Evolutionary conservation across 1,140 invertebrate genomes (phyloP).

Genomic region (Nixonia krombeini): DNA sequence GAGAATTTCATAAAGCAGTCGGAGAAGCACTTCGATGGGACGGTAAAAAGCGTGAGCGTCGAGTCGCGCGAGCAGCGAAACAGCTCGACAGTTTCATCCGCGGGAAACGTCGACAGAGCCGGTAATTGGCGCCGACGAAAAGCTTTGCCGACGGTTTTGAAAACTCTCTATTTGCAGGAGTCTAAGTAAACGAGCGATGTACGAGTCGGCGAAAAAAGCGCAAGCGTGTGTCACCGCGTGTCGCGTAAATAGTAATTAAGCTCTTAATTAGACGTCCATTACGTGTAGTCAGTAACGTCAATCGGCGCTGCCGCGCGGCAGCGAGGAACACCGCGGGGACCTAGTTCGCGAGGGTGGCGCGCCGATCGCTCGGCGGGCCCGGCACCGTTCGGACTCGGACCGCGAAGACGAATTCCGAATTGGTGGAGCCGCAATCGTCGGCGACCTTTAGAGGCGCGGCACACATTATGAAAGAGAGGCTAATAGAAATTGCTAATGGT

Average conservation of each 20-base stretch:
- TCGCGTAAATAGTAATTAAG: constrained; percentile 19
- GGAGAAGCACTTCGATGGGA: neutral
- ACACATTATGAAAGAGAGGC: constrained; percentile 32
- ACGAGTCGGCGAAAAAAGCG: constrained; percentile 16
- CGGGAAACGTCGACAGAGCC: too few relatives aligned
- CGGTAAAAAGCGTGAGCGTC: too few relatives aligned
- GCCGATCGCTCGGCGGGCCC: too few relatives aligned
- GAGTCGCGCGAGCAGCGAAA: neutral
- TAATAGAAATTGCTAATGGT: constrained; percentile 48
- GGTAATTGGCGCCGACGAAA: too few relatives aligned
- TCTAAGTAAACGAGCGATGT: constrained; percentile 20
- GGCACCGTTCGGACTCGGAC: too few relatives aligned
- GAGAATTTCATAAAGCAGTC: constrained; percentile 11
- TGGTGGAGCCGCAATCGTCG: constrained; percentile 12
- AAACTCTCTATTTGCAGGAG: too few relatives aligned
- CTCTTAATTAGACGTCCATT: neutral
- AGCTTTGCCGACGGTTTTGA: too few relatives aligned
- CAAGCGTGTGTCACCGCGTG: constrained; percentile 16
- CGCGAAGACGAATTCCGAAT: neutral
- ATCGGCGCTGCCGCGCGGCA: too few relatives aligned
- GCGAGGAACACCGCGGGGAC: too few relatives aligned
- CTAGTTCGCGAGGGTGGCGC: too few relatives aligned
- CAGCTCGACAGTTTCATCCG: neutral
- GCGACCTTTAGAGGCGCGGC: constrained; percentile 31
- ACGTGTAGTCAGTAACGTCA: neutral